A percentile compares a stretch with the other conserved stretches of the same genome.
phyloP scores from a whole-genome alignment of 2,113 vertebrate genomes.

The Toxotes chatareus region DNA sequence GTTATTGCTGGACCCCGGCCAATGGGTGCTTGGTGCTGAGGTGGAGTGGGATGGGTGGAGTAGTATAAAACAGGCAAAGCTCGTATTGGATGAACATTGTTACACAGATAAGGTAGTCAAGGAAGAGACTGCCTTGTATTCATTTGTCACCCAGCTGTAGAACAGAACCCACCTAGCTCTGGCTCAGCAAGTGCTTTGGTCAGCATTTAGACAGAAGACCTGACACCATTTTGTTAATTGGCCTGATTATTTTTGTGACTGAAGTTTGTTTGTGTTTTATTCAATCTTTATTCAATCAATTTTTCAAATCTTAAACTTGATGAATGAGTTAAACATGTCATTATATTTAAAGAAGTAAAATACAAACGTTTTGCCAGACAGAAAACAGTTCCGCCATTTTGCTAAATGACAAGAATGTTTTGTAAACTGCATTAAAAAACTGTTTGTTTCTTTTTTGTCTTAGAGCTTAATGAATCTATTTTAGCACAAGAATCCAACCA shows the following conservation, averaged over 20 bases:
- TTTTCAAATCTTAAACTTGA: neutral
- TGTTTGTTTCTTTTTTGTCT: too few species aligned
- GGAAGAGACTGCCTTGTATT: conserved; percentile 36
- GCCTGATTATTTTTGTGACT: neutral
- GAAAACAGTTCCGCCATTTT: neutral
- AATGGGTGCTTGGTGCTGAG: conserved; percentile 75
- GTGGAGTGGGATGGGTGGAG: conserved; percentile 62
- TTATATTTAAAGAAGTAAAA: too few species aligned
- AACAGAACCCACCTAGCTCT: conserved; percentile 6
- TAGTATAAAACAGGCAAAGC: conserved; percentile 55
- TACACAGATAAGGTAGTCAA: conserved; percentile 56
- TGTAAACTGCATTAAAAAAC: neutral
- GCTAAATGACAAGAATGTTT: neutral
- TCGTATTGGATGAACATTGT: conserved; percentile 66
- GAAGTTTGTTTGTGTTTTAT: neutral
- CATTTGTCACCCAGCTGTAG: conserved; percentile 4
- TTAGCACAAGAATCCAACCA: too few species aligned
- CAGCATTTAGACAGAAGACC: neutral
- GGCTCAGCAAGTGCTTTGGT: neutral
- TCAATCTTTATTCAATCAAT: neutral
- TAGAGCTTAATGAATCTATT: too few species aligned
- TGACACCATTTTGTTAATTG: neutral
- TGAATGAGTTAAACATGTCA: neutral
- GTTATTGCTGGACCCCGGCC: conserved; percentile 87
- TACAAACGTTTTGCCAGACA: neutral